These are phyloP conservation scores for Donacobius atricapilla DNA, from an alignment of 2,113 vertebrate genomes.

Conservation along the genomic window DNA sequence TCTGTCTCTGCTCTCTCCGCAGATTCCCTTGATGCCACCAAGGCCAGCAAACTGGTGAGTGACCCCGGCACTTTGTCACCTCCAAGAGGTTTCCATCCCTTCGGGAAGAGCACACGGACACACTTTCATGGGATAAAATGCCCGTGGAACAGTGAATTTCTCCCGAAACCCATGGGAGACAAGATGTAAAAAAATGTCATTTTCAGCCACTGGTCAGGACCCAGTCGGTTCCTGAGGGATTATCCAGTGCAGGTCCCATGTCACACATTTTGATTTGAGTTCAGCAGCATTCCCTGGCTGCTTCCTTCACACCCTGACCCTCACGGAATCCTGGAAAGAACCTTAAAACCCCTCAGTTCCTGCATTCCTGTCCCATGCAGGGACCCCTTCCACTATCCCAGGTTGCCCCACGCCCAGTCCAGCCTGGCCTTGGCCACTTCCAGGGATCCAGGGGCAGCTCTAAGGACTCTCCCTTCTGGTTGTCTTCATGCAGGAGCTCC, in stretches of 20 bases:
- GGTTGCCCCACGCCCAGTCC: background rate
- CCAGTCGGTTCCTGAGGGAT: fast-evolving
- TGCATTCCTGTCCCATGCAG: background rate
- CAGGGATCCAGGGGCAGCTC: background rate
- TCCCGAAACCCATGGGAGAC: fast-evolving
- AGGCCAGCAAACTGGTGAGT: constrained; percentile 26
- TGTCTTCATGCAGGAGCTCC: background rate
- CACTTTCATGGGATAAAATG: fast-evolving
- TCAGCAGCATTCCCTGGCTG: background rate
- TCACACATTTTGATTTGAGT: fast-evolving
- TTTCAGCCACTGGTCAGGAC: background rate
- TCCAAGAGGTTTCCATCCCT: background rate
- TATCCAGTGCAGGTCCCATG: background rate
- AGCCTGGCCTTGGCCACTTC: background rate
- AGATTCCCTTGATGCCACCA: background rate
- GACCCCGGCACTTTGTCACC: background rate
- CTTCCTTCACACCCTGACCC: background rate
- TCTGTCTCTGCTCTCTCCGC: background rate
- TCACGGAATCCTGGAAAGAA: background rate
- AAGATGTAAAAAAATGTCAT: background rate
- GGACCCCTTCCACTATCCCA: background rate
- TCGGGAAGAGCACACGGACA: fast-evolving
- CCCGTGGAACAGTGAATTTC: fast-evolving
- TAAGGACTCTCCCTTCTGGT: background rate
- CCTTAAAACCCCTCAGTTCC: background rate